Evolutionary conservation across 2,113 vertebrate genomes (phyloP), one percentile per base, ranked within the genome.

Genomic region (Corydoras sp.): DNA sequence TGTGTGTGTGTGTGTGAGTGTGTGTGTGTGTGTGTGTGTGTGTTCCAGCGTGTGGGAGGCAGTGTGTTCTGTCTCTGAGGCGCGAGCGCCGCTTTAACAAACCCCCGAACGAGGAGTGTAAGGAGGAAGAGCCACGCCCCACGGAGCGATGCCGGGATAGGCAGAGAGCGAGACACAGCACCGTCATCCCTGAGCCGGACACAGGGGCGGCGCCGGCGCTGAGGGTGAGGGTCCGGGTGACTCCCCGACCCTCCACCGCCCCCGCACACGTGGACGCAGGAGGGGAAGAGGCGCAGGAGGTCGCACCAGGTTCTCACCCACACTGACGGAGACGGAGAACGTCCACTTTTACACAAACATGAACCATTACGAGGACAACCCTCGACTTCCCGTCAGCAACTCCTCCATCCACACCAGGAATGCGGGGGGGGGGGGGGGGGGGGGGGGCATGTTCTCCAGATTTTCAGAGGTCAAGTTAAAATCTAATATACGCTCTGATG

Each of bases 31-130:
- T 75, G 3, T 58, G 48, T 50, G 51, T 68, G 18, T 72, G 30
- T 75, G 58, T 31, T 31, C 12, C 48, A 88, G 87, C 85, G 62
- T 85, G 78, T 74, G 85, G 86, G 2, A 77, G 78, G 31, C 74
- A 73, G 60, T 88, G 87, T 66, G 76, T 78, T 61, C 84, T 88
- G 58, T 83, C 76, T 64, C 79, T 81, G 72, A 83, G 85, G 68
- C 76, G 83, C 24, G 30, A 35, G 14, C 70, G 48, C 43, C 56
- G 74, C 69, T 55, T 35, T 29, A 66, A 32, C 18, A 67, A 76
- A 68, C 64, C 58, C 11, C 49, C 62, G 10, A 65, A 68, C 29
- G 53, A 63, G n/a, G 32, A 15, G 15, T n/a, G 69, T 15, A 62
- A 55, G 15, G 3, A 13, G n/a, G 3, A n/a, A 56, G 54, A 56